Conservation (phyloP, 1,140 invertebrate genomes). For the Hirudo medicinalis region DNA sequence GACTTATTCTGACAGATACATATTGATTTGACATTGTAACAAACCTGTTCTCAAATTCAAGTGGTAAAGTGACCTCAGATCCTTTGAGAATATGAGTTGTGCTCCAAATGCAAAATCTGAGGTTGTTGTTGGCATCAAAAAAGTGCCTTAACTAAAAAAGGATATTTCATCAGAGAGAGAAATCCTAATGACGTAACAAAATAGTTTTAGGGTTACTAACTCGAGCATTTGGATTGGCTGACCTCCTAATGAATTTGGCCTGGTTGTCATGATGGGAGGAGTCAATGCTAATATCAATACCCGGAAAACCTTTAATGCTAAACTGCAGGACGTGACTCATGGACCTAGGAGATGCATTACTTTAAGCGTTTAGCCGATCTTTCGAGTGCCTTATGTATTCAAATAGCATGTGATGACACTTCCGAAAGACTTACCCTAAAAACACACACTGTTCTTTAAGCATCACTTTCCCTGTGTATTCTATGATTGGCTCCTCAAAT, state of each 20-base stretch:
- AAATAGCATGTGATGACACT: too few relatives aligned
- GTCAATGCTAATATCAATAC: slow-evolving; percentile 69
- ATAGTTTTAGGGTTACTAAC: slow-evolving; percentile 33
- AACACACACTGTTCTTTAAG: slow-evolving; percentile 56
- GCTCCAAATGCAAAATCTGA: slow-evolving; percentile 75
- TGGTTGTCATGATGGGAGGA: slow-evolving; percentile 81
- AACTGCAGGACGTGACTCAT: neutral
- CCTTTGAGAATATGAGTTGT: slow-evolving; percentile 62
- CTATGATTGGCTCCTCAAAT: slow-evolving; percentile 66
- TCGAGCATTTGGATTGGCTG: slow-evolving; percentile 80
- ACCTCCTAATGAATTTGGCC: slow-evolving; percentile 75
- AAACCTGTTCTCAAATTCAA: slow-evolving; percentile 34
- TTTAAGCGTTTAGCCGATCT: too few relatives aligned
- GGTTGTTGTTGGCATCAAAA: slow-evolving; percentile 64
- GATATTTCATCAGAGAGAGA: slow-evolving; percentile 31
- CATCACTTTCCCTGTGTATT: slow-evolving; percentile 81
- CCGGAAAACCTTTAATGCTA: slow-evolving; percentile 37
- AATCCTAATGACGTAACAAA: slow-evolving; percentile 8
- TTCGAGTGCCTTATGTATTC: too few relatives aligned
- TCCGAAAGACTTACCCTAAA: too few relatives aligned
- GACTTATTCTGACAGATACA: too few relatives aligned
- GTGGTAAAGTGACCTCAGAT: slow-evolving; percentile 73
- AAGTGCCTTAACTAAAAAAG: slow-evolving; percentile 57
- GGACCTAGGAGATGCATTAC: too few relatives aligned
- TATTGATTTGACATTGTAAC: too few relatives aligned